Percentiles rank a stretch among this genome's conserved stretches.
phyloP scores from a whole-genome alignment of 2,797 vertebrate genomes.

The Eulemur albifrons region DNA sequence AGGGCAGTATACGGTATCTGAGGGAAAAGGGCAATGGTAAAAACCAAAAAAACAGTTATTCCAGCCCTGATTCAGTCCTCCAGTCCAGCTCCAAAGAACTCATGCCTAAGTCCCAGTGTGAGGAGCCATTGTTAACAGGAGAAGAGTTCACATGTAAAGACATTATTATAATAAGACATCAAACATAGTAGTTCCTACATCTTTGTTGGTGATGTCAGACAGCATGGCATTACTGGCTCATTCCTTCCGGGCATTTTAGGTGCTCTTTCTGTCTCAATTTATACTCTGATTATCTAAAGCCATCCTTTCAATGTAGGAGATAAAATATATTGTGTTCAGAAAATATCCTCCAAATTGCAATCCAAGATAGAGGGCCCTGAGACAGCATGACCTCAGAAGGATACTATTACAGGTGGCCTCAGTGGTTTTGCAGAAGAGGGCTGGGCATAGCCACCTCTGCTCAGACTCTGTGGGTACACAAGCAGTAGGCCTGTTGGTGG shows the following conservation, averaged over 20 bases:
- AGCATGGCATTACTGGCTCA: neutral
- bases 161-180: neutral
- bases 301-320: neutral
- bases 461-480: neutral
- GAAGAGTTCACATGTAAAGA: neutral
- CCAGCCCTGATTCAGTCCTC: neutral
- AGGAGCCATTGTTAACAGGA: neutral
- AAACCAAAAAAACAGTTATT: neutral
- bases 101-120: neutral
- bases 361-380: neutral
- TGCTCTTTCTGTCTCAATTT: neutral
- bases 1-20: neutral
- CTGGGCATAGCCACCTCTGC: neutral
- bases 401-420: neutral
- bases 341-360: neutral
- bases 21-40: neutral
- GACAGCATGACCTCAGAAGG: neutral
- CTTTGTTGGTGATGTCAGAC: neutral
- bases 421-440: neutral
- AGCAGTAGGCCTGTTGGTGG: neutral
- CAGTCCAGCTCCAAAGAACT: neutral
- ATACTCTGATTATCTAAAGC: neutral
- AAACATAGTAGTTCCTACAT: neutral
- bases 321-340: neutral
- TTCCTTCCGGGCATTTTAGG: neutral